Evolutionary conservation across 2,888 invertebrate species (phyloP), one percentile per base, ranked within the genome.

Genomic region (Limnephilus marmoratus): DNA sequence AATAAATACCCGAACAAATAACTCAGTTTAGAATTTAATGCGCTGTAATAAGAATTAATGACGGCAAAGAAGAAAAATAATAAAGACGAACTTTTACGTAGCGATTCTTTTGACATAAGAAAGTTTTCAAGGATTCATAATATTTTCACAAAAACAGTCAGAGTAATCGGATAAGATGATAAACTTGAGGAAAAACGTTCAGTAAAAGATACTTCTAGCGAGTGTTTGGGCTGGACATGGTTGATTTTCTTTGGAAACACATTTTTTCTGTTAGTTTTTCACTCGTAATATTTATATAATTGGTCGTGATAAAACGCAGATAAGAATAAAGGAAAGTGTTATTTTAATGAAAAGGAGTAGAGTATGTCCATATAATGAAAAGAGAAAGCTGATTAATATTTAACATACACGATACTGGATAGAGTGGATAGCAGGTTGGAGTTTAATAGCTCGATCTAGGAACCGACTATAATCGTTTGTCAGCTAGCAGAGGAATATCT

Each of bases 381-480:
- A 86, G 29, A 49, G 45, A 29, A 31, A n/a, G 85, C 29, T 80
- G 88, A 80, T 88, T n/a, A 31, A 80, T 88, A 80, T 88, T 88
- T 88, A 80, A 80, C 80, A 88, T 80, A 88, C 37, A 68, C 34
- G 24, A 18, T 15, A 15, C 37, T 88, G 49, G 15, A 49, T 49
- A 15, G 49, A 49, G 4, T 11, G 80, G 88, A 37, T 37, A 34
- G 68, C 37, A 24, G 31, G 80, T 80, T 13, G 88, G 80, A 68
- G 37, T 34, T 88, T 80, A 68, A 86, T 53, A 29, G 86, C 86
- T 86, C 45, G 45, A 41, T 45, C 49, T 80, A n/a, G 68, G 87
- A 53, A 87, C 53, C 29, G 88, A 68, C 53, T 68, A 68, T 88
- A 88, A 88, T 88, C 80, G 80, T 88, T 88, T 88, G 37, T 88